These are phyloP conservation scores for Lordiphosa mommai DNA, from an alignment of 1,140 invertebrate species.

Conservation along the genomic window DNA sequence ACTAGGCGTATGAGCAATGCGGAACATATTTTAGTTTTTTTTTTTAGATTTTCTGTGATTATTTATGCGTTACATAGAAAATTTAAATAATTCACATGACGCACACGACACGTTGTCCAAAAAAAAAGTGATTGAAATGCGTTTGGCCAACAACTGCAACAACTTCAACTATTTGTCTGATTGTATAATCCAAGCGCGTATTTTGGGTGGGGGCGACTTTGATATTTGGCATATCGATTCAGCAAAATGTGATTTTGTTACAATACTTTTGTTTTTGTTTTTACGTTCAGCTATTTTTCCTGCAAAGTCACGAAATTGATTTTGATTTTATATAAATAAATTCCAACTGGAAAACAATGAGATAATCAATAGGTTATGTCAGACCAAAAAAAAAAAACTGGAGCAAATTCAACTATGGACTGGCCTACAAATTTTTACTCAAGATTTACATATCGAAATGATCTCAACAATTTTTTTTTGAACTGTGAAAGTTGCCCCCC, in stretches of 20 bases:
- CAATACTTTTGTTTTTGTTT: constrained; percentile 52
- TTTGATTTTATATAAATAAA: constrained; percentile 38
- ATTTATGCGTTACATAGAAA: constrained; percentile 70
- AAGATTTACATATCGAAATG: too few species aligned
- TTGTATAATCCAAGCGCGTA: constrained; percentile 51
- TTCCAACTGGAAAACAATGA: constrained; percentile 38
- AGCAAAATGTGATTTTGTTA: constrained; percentile 37
- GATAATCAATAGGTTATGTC: constrained; percentile 55
- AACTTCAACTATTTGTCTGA: constrained; percentile 34
- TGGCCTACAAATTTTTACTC: constrained; percentile 11
- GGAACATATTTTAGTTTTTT: constrained; percentile 42
- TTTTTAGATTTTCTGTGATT: constrained; percentile 33
- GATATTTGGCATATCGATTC: constrained; percentile 54
- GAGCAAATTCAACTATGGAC: constrained; percentile 7
- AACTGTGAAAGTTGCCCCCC: too few species aligned
- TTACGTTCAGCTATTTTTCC: too few species aligned
- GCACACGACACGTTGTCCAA: constrained; percentile 57
- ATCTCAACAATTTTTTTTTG: too few species aligned
- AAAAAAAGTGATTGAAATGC: constrained; percentile 70
- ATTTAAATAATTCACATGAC: constrained; percentile 64
- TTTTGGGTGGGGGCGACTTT: constrained; percentile 20
- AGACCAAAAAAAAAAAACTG: constrained; percentile 18
- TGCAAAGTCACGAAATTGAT: constrained; percentile 59
- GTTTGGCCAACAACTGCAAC: constrained; percentile 53
- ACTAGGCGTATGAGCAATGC: constrained; percentile 70